Evolutionary conservation across 1,140 invertebrate species (phyloP).

Genomic region (Idris sp.): DNA sequence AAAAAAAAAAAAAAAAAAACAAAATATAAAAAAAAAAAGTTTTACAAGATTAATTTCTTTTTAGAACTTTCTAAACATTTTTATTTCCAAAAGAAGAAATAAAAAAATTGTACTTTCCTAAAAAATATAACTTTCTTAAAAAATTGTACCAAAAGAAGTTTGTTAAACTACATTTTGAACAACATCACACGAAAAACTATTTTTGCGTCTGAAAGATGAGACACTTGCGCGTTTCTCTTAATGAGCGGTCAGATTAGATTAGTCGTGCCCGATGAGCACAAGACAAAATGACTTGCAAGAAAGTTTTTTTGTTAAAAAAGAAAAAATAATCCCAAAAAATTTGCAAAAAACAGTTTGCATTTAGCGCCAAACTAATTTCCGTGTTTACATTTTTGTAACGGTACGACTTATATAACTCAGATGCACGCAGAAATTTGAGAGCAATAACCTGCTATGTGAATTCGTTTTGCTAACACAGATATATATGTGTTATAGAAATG

Average conservation of each 20-base stretch:
- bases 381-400: slow-evolving; percentile 55
- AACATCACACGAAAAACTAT: too few relatives aligned
- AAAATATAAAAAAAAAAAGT: too few relatives aligned
- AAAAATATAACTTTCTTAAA: too few relatives aligned
- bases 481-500: slow-evolving; percentile 7
- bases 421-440: slow-evolving; percentile 41
- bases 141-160: too few relatives aligned
- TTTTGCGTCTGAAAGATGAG: slow-evolving; percentile 35
- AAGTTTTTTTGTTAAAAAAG: neutral
- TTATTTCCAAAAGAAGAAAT: too few relatives aligned
- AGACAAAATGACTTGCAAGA: slow-evolving; percentile 54
- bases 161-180: too few relatives aligned
- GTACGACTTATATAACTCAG: slow-evolving; percentile 16
- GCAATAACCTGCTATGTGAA: slow-evolving; percentile 40
- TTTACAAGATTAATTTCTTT: too few relatives aligned
- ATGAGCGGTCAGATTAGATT: slow-evolving; percentile 58
- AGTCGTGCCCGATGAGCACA: slow-evolving; percentile 46
- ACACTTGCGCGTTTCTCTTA: slow-evolving; percentile 37
- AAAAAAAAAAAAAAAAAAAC: too few relatives aligned
- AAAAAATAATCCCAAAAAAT: too few relatives aligned
- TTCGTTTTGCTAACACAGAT: too few relatives aligned
- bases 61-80: too few relatives aligned
- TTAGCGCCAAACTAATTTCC: slow-evolving; percentile 55
- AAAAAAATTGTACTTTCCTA: too few relatives aligned
- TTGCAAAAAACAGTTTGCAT: slow-evolving; percentile 3